Evolutionary conservation across 2,797 vertebrate species (phyloP).

Genomic region (Coracias cyanogaster): DNA sequence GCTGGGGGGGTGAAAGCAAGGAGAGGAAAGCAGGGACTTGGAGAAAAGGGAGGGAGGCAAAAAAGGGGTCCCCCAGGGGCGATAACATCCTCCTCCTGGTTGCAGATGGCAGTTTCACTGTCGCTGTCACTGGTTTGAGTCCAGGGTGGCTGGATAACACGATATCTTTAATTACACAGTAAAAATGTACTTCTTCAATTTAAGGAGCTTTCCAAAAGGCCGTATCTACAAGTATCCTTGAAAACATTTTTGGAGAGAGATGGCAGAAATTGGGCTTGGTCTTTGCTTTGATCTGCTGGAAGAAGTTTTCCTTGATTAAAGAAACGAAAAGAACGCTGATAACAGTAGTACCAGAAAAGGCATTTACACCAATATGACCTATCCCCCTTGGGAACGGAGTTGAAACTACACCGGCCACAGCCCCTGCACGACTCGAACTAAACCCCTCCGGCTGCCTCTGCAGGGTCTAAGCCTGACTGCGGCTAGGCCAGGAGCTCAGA

Average conservation of each 20-base stretch:
- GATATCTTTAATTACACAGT: background rate
- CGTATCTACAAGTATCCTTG: background rate
- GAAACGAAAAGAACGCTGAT: background rate
- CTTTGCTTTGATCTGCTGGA: background rate
- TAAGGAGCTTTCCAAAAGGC: background rate
- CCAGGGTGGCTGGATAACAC: background rate
- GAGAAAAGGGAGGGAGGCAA: background rate
- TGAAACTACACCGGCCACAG: background rate
- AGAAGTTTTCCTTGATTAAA: background rate
- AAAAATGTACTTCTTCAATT: background rate
- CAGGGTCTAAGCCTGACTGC: background rate
- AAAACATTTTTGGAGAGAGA: background rate
- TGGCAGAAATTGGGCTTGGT: background rate
- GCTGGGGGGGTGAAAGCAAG: background rate
- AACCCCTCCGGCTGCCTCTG: background rate
- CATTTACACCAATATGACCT: background rate
- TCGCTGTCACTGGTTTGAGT: background rate
- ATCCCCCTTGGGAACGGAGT: background rate
- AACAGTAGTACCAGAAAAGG: background rate
- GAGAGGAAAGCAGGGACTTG: background rate
- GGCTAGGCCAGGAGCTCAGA: background rate
- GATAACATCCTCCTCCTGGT: background rate
- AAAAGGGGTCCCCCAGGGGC: background rate
- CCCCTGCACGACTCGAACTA: accelerated
- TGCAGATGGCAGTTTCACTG: background rate